phyloP scores from a whole-genome alignment of 2,797 vertebrate species.

The Periophthalmus magnuspinnatus region DNA sequence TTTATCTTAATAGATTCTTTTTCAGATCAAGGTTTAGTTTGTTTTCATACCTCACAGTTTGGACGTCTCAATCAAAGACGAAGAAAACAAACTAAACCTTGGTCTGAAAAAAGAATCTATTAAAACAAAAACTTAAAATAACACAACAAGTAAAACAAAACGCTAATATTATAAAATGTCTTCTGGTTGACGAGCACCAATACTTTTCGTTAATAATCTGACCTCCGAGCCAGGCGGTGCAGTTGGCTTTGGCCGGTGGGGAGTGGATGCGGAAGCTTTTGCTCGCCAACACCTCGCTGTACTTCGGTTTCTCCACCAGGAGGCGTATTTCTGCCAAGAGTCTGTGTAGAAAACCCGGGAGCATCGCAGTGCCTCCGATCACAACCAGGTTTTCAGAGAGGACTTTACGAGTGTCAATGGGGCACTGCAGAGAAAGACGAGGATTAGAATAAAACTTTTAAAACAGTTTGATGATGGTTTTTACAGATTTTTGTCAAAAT shows the following conservation, averaged over 20 bases:
- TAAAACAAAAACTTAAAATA: too few relatives aligned
- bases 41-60: too few relatives aligned
- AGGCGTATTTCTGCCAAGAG: conserved; percentile 92
- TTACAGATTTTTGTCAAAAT: too few relatives aligned
- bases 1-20: too few relatives aligned
- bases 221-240: conserved; percentile 98
- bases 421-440: conserved; percentile 79
- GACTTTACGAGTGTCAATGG: conserved; percentile 95
- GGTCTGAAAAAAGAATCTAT: too few relatives aligned
- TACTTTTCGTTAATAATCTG: conserved; percentile 36
- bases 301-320: conserved; percentile 93
- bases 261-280: conserved; percentile 92
- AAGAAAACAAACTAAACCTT: too few relatives aligned
- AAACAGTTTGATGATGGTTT: too few relatives aligned
- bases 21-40: too few relatives aligned
- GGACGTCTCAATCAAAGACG: too few relatives aligned
- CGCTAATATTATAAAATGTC: too few relatives aligned
- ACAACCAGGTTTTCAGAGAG: conserved; percentile 94
- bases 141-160: too few relatives aligned
- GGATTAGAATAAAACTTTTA: not conserved
- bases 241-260: conserved; percentile 95
- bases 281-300: conserved; percentile 85
- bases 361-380: conserved; percentile 93
- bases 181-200: too few relatives aligned
- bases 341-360: conserved; percentile 94